Evolutionary conservation across 2,797 vertebrate species (phyloP).

Genomic region (Mormyrops boulengeri): DNA sequence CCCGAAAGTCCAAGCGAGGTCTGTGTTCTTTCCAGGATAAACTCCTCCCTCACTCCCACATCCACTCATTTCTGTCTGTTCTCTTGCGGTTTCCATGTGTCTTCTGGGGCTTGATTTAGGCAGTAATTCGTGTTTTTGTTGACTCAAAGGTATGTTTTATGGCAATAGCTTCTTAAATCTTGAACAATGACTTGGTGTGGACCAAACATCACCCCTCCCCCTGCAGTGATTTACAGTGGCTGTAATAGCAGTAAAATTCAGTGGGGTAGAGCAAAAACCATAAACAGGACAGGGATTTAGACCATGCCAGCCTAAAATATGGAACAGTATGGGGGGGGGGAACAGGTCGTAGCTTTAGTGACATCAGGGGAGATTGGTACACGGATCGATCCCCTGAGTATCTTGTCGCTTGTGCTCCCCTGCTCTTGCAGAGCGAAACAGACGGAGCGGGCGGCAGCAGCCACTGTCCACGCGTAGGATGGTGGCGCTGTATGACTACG

Average conservation of each 20-base stretch:
- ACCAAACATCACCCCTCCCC: neutral
- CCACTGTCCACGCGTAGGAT: constrained; percentile 71
- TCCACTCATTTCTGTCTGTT: constrained; percentile 27
- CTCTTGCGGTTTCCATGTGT: neutral
- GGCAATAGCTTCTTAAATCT: neutral
- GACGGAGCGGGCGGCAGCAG: constrained; percentile 70
- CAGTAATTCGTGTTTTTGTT: neutral
- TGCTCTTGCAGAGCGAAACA: constrained; percentile 71
- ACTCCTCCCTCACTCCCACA: constrained; percentile 10
- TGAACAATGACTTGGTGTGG: neutral
- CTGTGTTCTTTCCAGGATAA: constrained; percentile 56
- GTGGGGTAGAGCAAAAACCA: neutral
- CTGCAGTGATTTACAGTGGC: neutral
- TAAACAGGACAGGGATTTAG: neutral
- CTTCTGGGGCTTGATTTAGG: constrained; percentile 1
- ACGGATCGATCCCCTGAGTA: neutral
- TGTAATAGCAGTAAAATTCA: neutral
- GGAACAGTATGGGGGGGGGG: neutral
- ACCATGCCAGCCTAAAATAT: neutral
- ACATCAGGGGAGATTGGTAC: neutral
- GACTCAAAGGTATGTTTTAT: neutral
- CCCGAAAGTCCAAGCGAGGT: constrained; percentile 81
- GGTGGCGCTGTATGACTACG: constrained; percentile 95
- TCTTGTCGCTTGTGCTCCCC: neutral
- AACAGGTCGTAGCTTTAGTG: neutral